phyloP scores from a whole-genome alignment of 2,113 vertebrate species.

The Syrrhaptes paradoxus region DNA sequence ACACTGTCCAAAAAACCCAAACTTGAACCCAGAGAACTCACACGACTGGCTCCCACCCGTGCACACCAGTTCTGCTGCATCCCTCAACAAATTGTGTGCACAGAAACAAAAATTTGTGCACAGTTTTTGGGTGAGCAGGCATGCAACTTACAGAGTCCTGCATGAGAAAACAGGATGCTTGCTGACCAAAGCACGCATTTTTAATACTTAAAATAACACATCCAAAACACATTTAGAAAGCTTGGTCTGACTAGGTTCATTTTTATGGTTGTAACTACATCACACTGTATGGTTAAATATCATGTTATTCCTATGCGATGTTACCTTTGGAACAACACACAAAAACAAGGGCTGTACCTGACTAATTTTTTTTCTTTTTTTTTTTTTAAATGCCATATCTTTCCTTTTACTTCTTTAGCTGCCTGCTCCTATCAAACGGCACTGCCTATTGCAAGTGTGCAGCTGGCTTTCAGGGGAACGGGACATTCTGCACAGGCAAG shows the following conservation, averaged over 20 bases:
- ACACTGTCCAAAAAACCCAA: neutral
- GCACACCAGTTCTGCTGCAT: rapidly evolving
- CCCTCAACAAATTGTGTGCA: neutral
- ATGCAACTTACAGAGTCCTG: neutral
- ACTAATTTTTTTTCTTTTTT: neutral
- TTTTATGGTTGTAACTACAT: neutral
- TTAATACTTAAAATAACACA: neutral
- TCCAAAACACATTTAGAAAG: neutral
- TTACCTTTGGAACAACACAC: neutral
- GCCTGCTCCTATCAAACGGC: slow-evolving; percentile 61
- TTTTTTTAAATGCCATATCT: neutral
- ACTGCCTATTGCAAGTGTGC: slow-evolving; percentile 83
- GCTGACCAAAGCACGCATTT: neutral
- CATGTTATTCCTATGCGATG: neutral
- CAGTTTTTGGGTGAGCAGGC: neutral
- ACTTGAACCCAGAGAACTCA: neutral
- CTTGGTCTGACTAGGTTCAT: neutral
- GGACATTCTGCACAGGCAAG: slow-evolving; percentile 86
- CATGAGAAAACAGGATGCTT: neutral
- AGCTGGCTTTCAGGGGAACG: slow-evolving; percentile 89
- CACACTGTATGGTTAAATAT: neutral
- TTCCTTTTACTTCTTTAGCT: slow-evolving; percentile 69
- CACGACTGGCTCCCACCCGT: neutral
- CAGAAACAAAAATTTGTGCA: neutral
- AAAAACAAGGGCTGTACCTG: neutral